Evolutionary conservation across 2,888 invertebrate genomes (phyloP), one percentile per base, ranked within the genome.

Genomic region (Stegophylla sp.): DNA sequence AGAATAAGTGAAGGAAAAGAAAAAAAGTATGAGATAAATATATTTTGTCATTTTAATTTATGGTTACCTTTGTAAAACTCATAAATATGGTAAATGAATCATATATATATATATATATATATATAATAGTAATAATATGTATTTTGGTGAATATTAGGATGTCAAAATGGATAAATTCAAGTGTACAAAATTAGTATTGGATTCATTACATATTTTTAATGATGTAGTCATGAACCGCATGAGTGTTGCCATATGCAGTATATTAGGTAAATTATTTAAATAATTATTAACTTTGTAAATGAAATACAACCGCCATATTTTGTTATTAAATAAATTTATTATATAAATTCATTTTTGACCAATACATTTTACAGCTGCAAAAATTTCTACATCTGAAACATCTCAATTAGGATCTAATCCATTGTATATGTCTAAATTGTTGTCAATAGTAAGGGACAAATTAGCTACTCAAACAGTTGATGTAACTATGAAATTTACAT

Each of bases 241-340:
- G 92, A 91, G 92, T 28, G 92, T 93, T n/a, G 93, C 93, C 0
- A 92, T 93, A 83, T 92, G 92, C 85, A 92, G 92, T 82, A 92
- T 93, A 83, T 87, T 93, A 43, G 91, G 86, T 86, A 82, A 83
- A 83, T 81, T 26, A 41, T 74, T 41, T 53, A 51, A 12, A 28
- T 5, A 59, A 45, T 45, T 43, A n/a, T 66, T 66, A 10, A 43
- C 0, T 28, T 56, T 48, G 34, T 64, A 9, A 41, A 51, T 1
- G n/a, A 48, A n/a, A 3, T 12, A 63, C 20, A 26, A 34, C 15
- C n/a, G n/a, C n/a, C n/a, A n/a, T 51, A 17, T 82, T 26, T 59
- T 81, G 53, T 43, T 23, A 28, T 64, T 48, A 17, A 75, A 64
- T 23, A 0, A 17, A n/a, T n/a, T n/a, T n/a, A n/a, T n/a, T n/a